A percentile compares a stretch with the other conserved stretches of the same genome.
Conservation (phyloP, 1,140 invertebrate species). For the Cotesia typhae region DNA sequence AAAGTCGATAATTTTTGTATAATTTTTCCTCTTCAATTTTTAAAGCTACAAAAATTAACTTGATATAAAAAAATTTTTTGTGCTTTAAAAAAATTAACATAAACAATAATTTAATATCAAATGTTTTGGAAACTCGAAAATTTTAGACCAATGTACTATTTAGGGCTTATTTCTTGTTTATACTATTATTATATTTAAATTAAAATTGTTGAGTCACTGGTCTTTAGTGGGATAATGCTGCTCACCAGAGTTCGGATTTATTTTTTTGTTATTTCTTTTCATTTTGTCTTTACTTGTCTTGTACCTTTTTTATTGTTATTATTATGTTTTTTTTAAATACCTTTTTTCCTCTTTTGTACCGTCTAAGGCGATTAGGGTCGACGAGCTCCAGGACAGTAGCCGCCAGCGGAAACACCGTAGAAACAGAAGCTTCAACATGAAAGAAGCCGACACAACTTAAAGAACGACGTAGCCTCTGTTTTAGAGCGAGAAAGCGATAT, state of each 20-base stretch:
- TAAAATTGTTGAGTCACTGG: slow-evolving; percentile 33
- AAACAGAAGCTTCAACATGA: slow-evolving; percentile 61
- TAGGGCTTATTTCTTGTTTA: too few species aligned
- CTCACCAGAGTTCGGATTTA: neutral
- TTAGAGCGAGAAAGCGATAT: slow-evolving; percentile 48
- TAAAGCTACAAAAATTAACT: too few species aligned
- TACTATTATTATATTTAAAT: slow-evolving; percentile 42
- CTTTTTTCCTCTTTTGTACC: slow-evolving; percentile 33
- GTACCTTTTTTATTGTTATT: too few species aligned
- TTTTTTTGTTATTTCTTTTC: slow-evolving; percentile 13
- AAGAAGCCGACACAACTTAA: slow-evolving; percentile 49
- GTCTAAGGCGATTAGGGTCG: slow-evolving; percentile 57
- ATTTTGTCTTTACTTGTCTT: slow-evolving; percentile 3
- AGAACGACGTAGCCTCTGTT: slow-evolving; percentile 1
- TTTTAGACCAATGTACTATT: too few species aligned
- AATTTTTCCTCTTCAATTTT: too few species aligned
- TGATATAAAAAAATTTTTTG: too few species aligned
- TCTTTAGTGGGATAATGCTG: slow-evolving; percentile 11
- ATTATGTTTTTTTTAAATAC: neutral
- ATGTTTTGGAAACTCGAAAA: too few species aligned
- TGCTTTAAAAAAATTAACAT: too few species aligned
- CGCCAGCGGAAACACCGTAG: slow-evolving; percentile 59
- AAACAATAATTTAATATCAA: too few species aligned
- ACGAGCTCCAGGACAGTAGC: slow-evolving; percentile 60
- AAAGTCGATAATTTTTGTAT: too few species aligned